phyloP scores from a whole-genome alignment of 2,888 invertebrate genomes.

The Boloria euphrosyne region DNA sequence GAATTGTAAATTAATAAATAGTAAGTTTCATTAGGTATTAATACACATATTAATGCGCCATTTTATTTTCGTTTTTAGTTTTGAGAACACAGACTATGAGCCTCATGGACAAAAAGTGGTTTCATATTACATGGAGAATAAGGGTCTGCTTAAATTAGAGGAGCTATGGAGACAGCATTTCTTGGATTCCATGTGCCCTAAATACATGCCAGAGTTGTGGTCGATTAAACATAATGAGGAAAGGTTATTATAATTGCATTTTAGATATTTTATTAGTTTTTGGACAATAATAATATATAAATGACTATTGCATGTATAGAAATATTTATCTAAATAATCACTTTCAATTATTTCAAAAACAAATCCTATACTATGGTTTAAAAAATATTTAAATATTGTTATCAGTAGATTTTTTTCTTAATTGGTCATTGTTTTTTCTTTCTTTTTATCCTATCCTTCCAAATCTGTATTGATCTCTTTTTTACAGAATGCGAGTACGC shows the following conservation, averaged over 20 bases:
- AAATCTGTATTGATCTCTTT: slow-evolving; percentile 19
- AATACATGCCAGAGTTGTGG: slow-evolving; percentile 88
- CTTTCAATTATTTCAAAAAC: too few species aligned
- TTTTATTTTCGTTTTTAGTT: slow-evolving; percentile 52
- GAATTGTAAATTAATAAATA: too few species aligned
- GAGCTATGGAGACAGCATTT: slow-evolving; percentile 90
- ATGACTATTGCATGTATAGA: too few species aligned
- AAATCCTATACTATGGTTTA: too few species aligned
- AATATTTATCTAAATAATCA: too few species aligned
- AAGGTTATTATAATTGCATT: slow-evolving; percentile 58
- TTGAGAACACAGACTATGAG: slow-evolving; percentile 71
- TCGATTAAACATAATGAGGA: slow-evolving; percentile 87
- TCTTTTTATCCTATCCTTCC: background rate
- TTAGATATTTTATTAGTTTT: background rate
- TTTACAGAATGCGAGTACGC: slow-evolving; percentile 73
- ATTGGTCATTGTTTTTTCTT: background rate
- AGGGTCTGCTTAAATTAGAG: slow-evolving; percentile 85
- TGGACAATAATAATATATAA: too few species aligned
- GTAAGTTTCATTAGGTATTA: too few species aligned
- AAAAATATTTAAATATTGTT: too few species aligned
- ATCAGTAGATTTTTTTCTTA: too few species aligned
- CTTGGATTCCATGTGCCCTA: slow-evolving; percentile 86
- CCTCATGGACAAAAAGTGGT: slow-evolving; percentile 84
- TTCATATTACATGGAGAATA: slow-evolving; percentile 73
- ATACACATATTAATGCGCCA: too few species aligned